phyloP scores from a whole-genome alignment of 1,140 invertebrate genomes.

The Eubasilissa regina region DNA sequence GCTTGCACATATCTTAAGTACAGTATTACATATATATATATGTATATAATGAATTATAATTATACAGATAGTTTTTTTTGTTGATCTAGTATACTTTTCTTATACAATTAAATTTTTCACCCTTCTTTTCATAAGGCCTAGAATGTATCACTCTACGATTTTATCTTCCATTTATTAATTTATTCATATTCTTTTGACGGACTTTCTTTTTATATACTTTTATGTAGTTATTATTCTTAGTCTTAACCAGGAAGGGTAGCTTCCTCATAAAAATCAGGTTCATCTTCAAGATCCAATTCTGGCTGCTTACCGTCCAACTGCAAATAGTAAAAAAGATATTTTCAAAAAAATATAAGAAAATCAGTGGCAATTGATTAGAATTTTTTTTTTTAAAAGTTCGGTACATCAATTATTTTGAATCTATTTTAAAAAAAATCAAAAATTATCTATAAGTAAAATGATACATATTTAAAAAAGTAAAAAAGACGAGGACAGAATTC shows the following conservation, averaged over 20 bases:
- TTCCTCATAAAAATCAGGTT: conserved; percentile 94
- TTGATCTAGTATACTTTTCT: not conserved
- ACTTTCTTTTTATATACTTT: not conserved
- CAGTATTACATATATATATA: too few relatives aligned
- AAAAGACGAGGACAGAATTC: too few relatives aligned
- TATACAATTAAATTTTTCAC: not conserved
- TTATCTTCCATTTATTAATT: not conserved
- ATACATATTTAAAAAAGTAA: too few relatives aligned
- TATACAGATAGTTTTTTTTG: too few relatives aligned
- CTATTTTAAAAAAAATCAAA: too few relatives aligned
- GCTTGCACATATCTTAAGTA: too few relatives aligned
- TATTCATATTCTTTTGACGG: not conserved
- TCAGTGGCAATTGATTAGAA: too few relatives aligned
- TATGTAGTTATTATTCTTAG: not conserved
- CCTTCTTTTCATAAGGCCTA: conserved; percentile 21
- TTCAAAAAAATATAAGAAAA: not conserved
- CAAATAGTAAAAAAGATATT: conserved; percentile 58
- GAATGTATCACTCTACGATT: conserved; percentile 23
- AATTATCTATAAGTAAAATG: too few relatives aligned
- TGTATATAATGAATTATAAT: too few relatives aligned
- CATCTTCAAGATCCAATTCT: conserved; percentile 83
- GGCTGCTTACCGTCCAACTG: conserved; percentile 88
- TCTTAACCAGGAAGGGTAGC: conserved; percentile 83
- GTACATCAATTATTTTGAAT: too few relatives aligned
- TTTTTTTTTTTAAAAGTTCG: too few relatives aligned